Evolutionary conservation across 2,888 invertebrate genomes (phyloP).

Genomic region (Brachynemurus nebulosus): DNA sequence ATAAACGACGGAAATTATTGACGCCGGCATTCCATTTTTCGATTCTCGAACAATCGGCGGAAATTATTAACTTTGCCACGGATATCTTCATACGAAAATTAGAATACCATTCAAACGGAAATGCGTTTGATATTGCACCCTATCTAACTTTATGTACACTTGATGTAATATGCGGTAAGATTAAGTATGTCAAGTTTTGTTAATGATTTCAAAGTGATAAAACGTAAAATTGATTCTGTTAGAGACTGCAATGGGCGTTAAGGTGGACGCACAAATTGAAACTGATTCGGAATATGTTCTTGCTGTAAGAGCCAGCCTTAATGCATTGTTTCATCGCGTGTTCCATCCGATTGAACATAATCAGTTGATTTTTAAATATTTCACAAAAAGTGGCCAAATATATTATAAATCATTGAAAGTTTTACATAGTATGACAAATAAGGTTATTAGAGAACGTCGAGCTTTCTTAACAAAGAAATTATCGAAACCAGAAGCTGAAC

Average conservation of each 20-base stretch:
- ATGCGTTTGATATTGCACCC: slow-evolving; percentile 43
- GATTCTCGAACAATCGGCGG: slow-evolving; percentile 56
- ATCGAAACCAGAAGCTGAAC: too few species aligned
- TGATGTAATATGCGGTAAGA: slow-evolving; percentile 48
- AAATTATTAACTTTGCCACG: slow-evolving; percentile 51
- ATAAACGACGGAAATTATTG: slow-evolving; percentile 49
- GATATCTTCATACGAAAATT: slow-evolving; percentile 42
- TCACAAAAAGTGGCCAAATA: slow-evolving; percentile 41
- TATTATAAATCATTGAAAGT: slow-evolving; percentile 35
- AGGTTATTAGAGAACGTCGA: slow-evolving; percentile 38
- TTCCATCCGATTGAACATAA: slow-evolving; percentile 34
- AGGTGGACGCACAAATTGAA: slow-evolving; percentile 55
- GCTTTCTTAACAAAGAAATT: too few species aligned
- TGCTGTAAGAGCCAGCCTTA: slow-evolving; percentile 43
- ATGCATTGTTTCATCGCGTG: slow-evolving; percentile 23
- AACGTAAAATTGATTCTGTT: slow-evolving; percentile 45
- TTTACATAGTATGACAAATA: slow-evolving; percentile 39
- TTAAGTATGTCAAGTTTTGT: too few species aligned
- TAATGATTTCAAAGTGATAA: slow-evolving; percentile 49
- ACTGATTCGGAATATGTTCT: slow-evolving; percentile 55
- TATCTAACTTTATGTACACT: slow-evolving; percentile 43
- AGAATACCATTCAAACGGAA: slow-evolving; percentile 26
- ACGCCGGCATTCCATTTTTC: slow-evolving; percentile 71
- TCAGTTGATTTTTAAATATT: slow-evolving; percentile 35
- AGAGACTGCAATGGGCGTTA: slow-evolving; percentile 16